These are phyloP conservation scores for Hesperia comma DNA, from an alignment of 2,888 invertebrate genomes.

Conservation along the genomic window DNA sequence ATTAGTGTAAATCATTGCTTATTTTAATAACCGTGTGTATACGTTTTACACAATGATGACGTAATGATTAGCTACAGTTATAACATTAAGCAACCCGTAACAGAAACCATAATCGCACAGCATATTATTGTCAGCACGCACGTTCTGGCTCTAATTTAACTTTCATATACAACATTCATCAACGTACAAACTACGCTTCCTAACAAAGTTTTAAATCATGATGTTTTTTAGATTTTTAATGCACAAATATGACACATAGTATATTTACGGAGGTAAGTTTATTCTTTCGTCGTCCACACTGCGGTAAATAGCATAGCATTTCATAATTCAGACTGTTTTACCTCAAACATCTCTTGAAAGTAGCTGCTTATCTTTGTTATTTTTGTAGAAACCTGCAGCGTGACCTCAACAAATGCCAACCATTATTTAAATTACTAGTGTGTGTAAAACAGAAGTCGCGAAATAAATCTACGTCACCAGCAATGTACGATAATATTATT, in stretches of 20 bases:
- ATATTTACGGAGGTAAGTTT: no score
- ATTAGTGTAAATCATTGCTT: neutral
- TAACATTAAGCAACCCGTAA: slow-evolving; percentile 8
- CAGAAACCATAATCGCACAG: slow-evolving; percentile 3
- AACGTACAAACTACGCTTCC: no score
- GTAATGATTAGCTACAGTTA: neutral
- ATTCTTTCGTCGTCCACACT: no score
- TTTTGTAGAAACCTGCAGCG: neutral
- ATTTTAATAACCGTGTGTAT: neutral
- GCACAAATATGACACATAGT: no score
- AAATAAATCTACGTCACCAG: slow-evolving; percentile 1
- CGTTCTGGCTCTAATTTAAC: slow-evolving; percentile 41
- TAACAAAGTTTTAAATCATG: no score
- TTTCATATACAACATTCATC: neutral
- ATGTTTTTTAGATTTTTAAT: no score
- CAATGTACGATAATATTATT: neutral
- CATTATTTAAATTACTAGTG: neutral
- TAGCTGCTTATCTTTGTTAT: neutral
- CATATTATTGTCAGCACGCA: slow-evolving; percentile 33
- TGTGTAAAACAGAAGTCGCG: neutral
- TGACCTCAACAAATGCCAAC: slow-evolving; percentile 3
- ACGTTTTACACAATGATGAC: slow-evolving; percentile 7
- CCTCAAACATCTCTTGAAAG: neutral
- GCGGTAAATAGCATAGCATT: no score
- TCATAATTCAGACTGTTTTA: no score